phyloP scores from a whole-genome alignment of 2,113 vertebrate species.

The Talpa occidentalis region DNA sequence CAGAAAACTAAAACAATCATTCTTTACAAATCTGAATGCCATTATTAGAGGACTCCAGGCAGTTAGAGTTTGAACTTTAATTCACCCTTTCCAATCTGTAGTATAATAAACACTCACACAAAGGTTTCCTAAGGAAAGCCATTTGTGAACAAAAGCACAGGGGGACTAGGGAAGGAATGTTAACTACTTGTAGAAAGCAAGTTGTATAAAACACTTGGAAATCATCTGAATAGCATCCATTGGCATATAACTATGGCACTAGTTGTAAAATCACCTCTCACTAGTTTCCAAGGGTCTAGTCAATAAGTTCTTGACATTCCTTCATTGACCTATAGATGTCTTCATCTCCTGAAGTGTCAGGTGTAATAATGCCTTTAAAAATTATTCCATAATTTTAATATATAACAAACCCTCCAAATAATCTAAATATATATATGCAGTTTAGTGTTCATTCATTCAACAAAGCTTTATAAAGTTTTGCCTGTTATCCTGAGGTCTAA shows the following conservation, averaged over 20 bases:
- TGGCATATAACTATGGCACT: not conserved
- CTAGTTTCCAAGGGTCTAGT: not conserved
- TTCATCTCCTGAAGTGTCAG: not conserved
- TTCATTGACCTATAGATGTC: not conserved
- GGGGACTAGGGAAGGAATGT: not conserved
- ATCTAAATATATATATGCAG: not conserved
- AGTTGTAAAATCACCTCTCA: not conserved
- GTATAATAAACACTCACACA: not conserved
- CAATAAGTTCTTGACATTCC: not conserved
- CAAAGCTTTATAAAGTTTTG: not conserved
- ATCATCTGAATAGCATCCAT: not conserved
- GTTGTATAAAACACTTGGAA: not conserved
- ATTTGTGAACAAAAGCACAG: not conserved
- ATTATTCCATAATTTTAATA: not conserved
- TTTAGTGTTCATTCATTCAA: not conserved
- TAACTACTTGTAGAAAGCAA: not conserved
- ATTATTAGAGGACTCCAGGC: not conserved
- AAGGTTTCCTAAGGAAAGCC: slow-evolving; percentile 8
- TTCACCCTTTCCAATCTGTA: not conserved
- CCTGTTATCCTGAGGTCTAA: not conserved
- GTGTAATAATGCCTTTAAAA: not conserved
- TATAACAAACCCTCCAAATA: not conserved
- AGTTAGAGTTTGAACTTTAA: not conserved
- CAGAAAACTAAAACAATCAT: not conserved
- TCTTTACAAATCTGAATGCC: not conserved